A percentile compares a stretch with the other conserved stretches of the same genome.
Conservation (phyloP, 2,113 vertebrate genomes). For the Peromyscus leucopus region DNA sequence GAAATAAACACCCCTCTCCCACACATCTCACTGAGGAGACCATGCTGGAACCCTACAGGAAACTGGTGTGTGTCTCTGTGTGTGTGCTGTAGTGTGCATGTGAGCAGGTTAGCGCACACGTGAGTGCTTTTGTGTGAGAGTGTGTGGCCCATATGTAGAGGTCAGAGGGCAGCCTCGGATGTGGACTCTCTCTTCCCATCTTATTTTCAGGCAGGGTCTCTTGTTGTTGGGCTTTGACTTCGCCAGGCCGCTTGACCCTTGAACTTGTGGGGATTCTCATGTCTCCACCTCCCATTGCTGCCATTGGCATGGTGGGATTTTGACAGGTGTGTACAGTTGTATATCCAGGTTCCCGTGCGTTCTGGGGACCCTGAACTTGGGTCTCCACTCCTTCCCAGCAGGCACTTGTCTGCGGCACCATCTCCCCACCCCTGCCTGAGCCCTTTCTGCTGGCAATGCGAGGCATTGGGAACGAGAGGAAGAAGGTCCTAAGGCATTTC, state of each 20-base stretch:
- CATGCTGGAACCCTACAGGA: accelerated
- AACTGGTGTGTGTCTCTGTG: not conserved
- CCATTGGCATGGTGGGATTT: not conserved
- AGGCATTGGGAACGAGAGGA: not conserved
- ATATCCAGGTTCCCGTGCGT: not conserved
- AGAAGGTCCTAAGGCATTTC: not conserved
- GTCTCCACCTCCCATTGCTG: not conserved
- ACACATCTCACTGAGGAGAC: accelerated
- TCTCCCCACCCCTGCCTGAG: not conserved
- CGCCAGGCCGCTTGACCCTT: not conserved
- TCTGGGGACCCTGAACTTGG: not conserved
- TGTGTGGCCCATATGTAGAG: too few relatives aligned
- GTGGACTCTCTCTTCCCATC: too few relatives aligned
- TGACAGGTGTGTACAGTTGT: not conserved
- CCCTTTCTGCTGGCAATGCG: not conserved
- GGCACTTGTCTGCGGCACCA: not conserved
- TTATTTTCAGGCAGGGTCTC: not conserved
- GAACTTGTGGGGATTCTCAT: not conserved
- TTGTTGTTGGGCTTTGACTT: not conserved
- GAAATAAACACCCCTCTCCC: not conserved
- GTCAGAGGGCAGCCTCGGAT: not conserved
- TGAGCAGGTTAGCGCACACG: not conserved
- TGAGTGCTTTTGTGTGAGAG: not conserved
- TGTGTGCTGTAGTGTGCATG: not conserved
- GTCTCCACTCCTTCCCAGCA: too few relatives aligned